A percentile compares a stretch with the other conserved stretches of the same genome.
phyloP scores from a whole-genome alignment of 2,113 vertebrate genomes.

The Platysteira castanea region DNA sequence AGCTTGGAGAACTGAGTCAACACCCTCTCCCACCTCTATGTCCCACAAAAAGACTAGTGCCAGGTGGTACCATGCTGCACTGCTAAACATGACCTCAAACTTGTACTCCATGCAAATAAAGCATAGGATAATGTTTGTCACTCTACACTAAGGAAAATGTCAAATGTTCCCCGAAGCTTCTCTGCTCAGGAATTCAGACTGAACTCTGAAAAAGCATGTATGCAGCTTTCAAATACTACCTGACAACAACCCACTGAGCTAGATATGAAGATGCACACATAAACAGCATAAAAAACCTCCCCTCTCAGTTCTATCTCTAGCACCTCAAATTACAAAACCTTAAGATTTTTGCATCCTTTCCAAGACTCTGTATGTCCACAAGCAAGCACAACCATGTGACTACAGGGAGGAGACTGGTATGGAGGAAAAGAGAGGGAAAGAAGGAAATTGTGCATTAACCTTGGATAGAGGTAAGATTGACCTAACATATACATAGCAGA shows the following conservation, averaged over 20 bases:
- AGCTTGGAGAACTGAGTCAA: neutral
- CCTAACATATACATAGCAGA: rapidly evolving
- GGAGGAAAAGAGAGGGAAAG: neutral
- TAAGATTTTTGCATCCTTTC: neutral
- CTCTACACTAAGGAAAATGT: neutral
- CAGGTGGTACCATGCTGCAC: neutral
- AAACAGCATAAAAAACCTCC: neutral
- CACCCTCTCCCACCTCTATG: neutral
- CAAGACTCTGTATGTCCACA: neutral
- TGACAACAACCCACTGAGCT: neutral
- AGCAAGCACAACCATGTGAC: neutral
- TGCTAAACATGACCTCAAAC: neutral
- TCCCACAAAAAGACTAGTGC: neutral
- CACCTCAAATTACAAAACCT: neutral
- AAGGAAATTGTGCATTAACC: neutral
- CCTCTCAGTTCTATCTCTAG: neutral
- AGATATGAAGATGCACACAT: neutral
- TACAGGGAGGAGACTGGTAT: neutral
- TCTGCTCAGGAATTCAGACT: neutral
- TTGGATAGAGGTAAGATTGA: neutral
- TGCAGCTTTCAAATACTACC: neutral
- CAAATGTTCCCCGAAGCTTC: neutral
- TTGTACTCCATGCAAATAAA: neutral
- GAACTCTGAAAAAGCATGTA: neutral
- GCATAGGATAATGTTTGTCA: neutral